Percentiles rank a stretch among this genome's conserved stretches.
Conservation (phyloP, 2,797 vertebrate species). For the Lerista edwardsae region DNA sequence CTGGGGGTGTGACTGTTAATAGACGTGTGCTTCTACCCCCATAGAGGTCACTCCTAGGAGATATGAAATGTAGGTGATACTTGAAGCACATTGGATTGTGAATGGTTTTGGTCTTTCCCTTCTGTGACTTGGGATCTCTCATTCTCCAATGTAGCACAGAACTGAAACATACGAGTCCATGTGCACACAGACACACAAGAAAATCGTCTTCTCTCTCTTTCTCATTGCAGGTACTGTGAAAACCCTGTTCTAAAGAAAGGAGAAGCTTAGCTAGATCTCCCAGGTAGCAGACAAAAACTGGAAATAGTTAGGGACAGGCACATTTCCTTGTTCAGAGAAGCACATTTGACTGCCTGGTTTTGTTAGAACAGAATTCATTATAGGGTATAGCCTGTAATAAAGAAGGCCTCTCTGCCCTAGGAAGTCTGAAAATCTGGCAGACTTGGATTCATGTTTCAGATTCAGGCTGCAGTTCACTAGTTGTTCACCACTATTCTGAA, state of each 20-base stretch:
- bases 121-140: not conserved
- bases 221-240: not conserved
- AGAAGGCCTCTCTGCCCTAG: not conserved
- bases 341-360: not conserved
- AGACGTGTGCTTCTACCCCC: not conserved
- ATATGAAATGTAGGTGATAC: not conserved
- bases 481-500: slow-evolving; percentile 36
- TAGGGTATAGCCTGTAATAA: not conserved
- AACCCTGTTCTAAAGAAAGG: not conserved
- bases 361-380: not conserved
- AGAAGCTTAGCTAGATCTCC: not conserved
- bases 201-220: not conserved
- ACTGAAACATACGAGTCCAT: not conserved
- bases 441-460: not conserved
- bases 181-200: not conserved
- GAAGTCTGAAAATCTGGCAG: not conserved
- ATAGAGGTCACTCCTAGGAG: not conserved
- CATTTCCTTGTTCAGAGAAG: not conserved
- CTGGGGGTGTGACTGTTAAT: not conserved
- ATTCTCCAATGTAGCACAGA: not conserved
- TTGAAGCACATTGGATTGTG: not conserved
- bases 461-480: not conserved
- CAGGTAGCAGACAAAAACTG: not conserved
- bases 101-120: not conserved
- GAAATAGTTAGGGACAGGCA: not conserved